phyloP scores from a whole-genome alignment of 2,113 vertebrate genomes.

The Odobenus rosmarus region DNA sequence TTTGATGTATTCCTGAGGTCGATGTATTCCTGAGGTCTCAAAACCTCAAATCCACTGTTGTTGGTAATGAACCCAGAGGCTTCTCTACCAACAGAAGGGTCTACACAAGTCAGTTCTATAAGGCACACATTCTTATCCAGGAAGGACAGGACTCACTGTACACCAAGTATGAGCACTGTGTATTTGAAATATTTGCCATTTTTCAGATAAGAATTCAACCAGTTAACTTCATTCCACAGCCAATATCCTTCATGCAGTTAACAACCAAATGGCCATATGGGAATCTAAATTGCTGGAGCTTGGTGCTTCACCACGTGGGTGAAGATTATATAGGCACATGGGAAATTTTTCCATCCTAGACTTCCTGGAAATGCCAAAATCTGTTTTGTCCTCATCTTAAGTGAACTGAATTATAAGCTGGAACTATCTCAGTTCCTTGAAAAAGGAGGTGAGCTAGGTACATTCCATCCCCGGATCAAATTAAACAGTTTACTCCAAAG shows the following conservation, averaged over 20 bases:
- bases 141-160: background rate
- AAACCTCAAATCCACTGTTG: background rate
- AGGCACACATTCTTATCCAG: background rate
- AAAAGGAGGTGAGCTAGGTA: slow-evolving; percentile 65
- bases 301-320: background rate
- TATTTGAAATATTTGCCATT: background rate
- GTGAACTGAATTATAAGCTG: slow-evolving; percentile 62
- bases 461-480: slow-evolving; percentile 78
- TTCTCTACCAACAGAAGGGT: background rate
- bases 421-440: slow-evolving; percentile 68
- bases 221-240: background rate
- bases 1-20: background rate
- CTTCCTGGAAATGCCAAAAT: slow-evolving; percentile 57
- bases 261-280: background rate
- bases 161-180: background rate
- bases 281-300: background rate
- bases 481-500: slow-evolving; percentile 73
- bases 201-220: slow-evolving; percentile 26
- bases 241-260: background rate
- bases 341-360: slow-evolving; percentile 42
- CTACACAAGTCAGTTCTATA: background rate
- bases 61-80: background rate
- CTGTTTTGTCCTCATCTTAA: slow-evolving; percentile 64
- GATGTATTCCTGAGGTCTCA: background rate
- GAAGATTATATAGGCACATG: background rate